A percentile compares a stretch with the other conserved stretches of the same genome.
Conservation (phyloP, 2,797 vertebrate species). For the Myotis findleyi region DNA sequence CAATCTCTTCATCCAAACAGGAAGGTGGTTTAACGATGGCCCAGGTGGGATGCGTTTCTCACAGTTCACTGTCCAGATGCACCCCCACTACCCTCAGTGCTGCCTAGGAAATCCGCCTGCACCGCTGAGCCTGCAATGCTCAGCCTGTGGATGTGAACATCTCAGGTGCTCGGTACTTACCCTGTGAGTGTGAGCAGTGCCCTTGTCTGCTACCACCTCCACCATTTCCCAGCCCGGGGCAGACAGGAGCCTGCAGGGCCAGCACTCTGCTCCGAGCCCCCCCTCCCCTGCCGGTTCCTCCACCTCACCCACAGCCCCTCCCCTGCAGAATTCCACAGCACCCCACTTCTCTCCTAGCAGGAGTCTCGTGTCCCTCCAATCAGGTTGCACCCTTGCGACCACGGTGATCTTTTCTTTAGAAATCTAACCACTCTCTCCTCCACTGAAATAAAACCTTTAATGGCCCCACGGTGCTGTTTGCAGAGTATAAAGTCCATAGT, state of each 20-base stretch:
- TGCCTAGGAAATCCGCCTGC: background rate
- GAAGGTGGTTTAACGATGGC: background rate
- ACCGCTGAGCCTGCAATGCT: background rate
- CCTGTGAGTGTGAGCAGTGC: accelerated
- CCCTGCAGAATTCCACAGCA: too few species aligned
- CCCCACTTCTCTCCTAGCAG: background rate
- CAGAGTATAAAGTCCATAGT: background rate
- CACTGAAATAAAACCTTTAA: too few species aligned
- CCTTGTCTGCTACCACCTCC: background rate
- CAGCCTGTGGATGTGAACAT: too few species aligned
- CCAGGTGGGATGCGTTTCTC: background rate
- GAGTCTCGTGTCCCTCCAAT: background rate
- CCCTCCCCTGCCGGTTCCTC: background rate
- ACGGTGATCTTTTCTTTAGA: background rate
- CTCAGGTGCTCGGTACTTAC: accelerated
- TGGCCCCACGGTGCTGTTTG: background rate
- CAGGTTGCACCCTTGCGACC: background rate
- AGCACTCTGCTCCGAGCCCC: accelerated
- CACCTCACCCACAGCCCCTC: background rate
- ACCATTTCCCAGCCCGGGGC: background rate
- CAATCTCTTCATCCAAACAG: background rate
- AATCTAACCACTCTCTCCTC: background rate
- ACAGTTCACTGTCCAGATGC: background rate
- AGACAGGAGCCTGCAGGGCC: background rate
- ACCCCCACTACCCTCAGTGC: background rate